Evolutionary conservation across 2,888 invertebrate species (phyloP).

Genomic region (Chrysotoxum bicinctum): DNA sequence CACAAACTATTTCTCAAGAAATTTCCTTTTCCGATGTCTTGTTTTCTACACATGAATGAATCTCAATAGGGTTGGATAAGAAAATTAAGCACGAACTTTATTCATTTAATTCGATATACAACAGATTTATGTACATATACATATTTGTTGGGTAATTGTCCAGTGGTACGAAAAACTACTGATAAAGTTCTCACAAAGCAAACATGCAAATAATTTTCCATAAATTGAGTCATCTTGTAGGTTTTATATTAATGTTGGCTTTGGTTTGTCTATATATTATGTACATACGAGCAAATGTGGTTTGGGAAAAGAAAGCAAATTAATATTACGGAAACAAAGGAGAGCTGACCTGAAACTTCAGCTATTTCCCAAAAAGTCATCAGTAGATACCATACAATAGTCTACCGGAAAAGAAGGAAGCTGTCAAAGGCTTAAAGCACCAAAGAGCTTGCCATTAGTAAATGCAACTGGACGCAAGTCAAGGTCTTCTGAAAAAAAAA

Average conservation of each 20-base stretch:
- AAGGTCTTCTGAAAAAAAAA: neutral
- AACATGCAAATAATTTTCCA: conserved; percentile 6
- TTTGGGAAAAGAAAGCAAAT: neutral
- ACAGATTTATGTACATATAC: neutral
- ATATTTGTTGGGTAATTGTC: conserved; percentile 23
- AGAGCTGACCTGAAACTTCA: no score
- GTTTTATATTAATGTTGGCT: neutral
- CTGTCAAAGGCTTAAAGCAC: no score
- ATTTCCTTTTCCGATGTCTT: neutral
- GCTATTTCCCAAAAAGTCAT: no score
- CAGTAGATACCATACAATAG: no score
- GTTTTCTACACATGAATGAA: neutral
- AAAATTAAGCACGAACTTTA: neutral
- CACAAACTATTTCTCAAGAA: neutral
- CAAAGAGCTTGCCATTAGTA: no score
- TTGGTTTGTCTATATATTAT: neutral
- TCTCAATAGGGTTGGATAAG: neutral
- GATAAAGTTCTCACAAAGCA: conserved; percentile 35
- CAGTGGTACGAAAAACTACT: conserved; percentile 27
- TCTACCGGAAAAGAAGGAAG: no score
- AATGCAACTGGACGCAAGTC: neutral
- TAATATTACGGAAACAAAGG: no score
- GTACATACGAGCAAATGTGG: neutral
- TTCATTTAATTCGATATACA: neutral
- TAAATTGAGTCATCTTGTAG: neutral